phyloP scores from a whole-genome alignment of 2,113 vertebrate species.

The Melanerpes aurifrons region DNA sequence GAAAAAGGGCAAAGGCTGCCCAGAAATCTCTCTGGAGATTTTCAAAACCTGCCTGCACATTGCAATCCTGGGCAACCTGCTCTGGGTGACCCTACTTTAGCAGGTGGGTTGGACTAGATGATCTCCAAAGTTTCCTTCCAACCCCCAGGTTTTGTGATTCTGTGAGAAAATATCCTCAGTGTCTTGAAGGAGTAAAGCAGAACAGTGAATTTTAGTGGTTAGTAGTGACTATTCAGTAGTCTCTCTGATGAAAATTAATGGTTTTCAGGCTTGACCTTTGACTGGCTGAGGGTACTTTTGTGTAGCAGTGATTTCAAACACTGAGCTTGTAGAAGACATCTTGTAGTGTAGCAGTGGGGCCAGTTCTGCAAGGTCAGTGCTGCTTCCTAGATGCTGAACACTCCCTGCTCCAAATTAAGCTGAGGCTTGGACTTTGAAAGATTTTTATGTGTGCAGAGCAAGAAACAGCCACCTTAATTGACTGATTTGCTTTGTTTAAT shows the following conservation, averaged over 20 bases:
- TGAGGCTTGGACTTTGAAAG: background rate
- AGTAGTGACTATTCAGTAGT: background rate
- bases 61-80: too few relatives aligned
- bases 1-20: too few relatives aligned
- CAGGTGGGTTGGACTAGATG: too few relatives aligned
- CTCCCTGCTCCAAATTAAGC: constrained; percentile 15
- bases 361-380: background rate
- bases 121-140: too few relatives aligned
- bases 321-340: background rate
- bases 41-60: too few relatives aligned
- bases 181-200: background rate
- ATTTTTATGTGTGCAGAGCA: constrained; percentile 1
- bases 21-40: too few relatives aligned
- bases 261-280: background rate
- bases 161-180: background rate
- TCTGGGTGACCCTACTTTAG: too few relatives aligned
- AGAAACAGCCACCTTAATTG: background rate
- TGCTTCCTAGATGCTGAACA: background rate
- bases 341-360: background rate
- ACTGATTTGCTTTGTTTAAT: constrained; percentile 47
- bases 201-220: background rate
- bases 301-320: background rate
- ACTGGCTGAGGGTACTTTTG: background rate
- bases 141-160: too few relatives aligned
- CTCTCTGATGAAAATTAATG: background rate